Conservation (phyloP, 2,113 vertebrate species). For the Sapajus apella region DNA sequence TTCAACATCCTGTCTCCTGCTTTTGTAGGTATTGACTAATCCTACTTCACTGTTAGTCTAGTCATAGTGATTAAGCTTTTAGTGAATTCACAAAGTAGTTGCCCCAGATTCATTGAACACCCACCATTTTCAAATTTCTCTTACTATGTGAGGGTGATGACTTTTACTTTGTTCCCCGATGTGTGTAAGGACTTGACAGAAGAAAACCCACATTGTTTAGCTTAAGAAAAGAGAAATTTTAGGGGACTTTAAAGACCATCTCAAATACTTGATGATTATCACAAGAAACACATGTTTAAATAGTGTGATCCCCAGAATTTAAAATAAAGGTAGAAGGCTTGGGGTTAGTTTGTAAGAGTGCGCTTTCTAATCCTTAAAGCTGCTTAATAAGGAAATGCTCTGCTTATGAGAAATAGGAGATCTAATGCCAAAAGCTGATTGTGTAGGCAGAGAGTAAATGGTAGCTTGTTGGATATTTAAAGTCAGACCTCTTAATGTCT, state of each 20-base stretch:
- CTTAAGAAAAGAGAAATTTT: constrained; percentile 17
- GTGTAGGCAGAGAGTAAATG: neutral
- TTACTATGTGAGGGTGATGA: neutral
- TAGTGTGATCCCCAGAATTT: constrained; percentile 25
- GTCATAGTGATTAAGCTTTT: constrained; percentile 28
- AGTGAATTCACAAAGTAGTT: neutral
- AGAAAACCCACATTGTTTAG: neutral
- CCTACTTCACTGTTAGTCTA: neutral
- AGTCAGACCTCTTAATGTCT: neutral
- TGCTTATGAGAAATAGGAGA: neutral
- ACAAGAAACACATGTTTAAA: constrained; percentile 1
- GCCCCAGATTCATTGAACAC: neutral
- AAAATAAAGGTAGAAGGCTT: constrained; percentile 30
- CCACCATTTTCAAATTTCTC: constrained; percentile 22
- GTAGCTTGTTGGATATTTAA: neutral
- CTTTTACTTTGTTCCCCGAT: neutral
- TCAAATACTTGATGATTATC: neutral
- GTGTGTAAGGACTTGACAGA: neutral
- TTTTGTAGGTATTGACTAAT: constrained; percentile 45
- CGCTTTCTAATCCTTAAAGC: neutral
- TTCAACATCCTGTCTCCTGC: constrained; percentile 26
- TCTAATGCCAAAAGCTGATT: neutral
- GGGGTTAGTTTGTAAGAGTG: neutral
- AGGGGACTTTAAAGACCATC: neutral
- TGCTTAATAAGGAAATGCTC: neutral